A percentile compares a stretch with the other conserved stretches of the same genome.
Evolutionary conservation across 2,113 vertebrate species (phyloP).

Genomic region (Pongo abelii): DNA sequence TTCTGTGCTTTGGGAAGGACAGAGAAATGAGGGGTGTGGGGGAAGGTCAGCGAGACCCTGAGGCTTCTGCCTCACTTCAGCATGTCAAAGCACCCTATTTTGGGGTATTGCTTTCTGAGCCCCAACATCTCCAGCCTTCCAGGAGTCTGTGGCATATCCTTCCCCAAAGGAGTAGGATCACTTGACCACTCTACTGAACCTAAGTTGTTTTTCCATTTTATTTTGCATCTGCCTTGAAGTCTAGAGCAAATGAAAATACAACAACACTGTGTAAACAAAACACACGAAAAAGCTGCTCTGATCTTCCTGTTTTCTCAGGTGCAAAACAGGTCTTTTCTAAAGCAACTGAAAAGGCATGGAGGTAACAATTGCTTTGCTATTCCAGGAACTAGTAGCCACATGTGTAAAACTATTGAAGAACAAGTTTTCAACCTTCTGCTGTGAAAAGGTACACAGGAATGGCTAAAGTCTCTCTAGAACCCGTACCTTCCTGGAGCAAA

Average conservation of each 20-base stretch:
- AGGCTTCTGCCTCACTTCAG: background rate
- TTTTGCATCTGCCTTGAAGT: slow-evolving; percentile 2
- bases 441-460: background rate
- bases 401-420: background rate
- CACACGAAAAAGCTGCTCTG: background rate
- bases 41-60: background rate
- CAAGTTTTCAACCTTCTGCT: background rate
- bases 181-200: background rate
- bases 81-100: background rate
- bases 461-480: background rate
- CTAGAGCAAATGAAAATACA: background rate
- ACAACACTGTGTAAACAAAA: background rate
- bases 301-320: background rate
- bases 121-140: background rate
- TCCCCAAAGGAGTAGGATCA: background rate
- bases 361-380: background rate
- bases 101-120: background rate
- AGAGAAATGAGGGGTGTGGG: background rate
- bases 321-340: background rate
- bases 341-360: background rate
- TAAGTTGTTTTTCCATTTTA: background rate
- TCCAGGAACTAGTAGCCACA: background rate
- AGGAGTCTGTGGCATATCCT: background rate
- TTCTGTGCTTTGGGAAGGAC: background rate
- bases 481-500: background rate